Evolutionary conservation across 2,797 vertebrate species (phyloP), one percentile per base, ranked within the genome.

Genomic region (Pangasius djambal): DNA sequence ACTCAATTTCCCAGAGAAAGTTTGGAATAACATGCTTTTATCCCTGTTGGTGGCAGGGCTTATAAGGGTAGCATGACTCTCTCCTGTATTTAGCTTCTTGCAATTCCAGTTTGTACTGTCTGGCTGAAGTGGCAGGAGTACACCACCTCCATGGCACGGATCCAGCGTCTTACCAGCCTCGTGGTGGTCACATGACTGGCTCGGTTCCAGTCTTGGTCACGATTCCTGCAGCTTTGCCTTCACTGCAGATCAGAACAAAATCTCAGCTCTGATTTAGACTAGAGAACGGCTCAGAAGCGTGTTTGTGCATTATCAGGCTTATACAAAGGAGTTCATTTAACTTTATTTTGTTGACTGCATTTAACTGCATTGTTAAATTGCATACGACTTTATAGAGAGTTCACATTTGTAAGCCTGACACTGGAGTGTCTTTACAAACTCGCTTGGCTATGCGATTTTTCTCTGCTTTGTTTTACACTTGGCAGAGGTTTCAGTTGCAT

Each of bases 401-500:
- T 83, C 6, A 20, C 6, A 8, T 44, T 28, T 63, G 57, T 40
- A 16, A 7, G 5, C 57, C 40, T 3, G 25, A 48, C 15, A n/a
- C 40, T 22, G 44, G 48, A 20, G 20, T 63, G 65, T 40, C 81
- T 74, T 59, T 37, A 31, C 52, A 7, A 34, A 67, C 40, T 44
- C 18, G 57, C 44, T 78, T 25, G 20, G 16, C 52, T 20, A 1
- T 59, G 48, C 16, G 6, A 48, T 84, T 85, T 82, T 83, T 81
- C 61, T 20, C 50, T 83, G 52, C 52, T 87, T 90, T 89, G 88
- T 90, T 90, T 88, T 69, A 84, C 48, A 50, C 69, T 88, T 88
- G 86, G 84, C 83, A 34, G 37, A 59, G 65, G 37, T 5, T 37
- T 57, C 40, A 22, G 50, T 59, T 83, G 48, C 67, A 59, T 93